A percentile compares a stretch with the other conserved stretches of the same genome.
Evolutionary conservation across 1,140 invertebrate species (phyloP).

Genomic region (Leptopilina boulardi): DNA sequence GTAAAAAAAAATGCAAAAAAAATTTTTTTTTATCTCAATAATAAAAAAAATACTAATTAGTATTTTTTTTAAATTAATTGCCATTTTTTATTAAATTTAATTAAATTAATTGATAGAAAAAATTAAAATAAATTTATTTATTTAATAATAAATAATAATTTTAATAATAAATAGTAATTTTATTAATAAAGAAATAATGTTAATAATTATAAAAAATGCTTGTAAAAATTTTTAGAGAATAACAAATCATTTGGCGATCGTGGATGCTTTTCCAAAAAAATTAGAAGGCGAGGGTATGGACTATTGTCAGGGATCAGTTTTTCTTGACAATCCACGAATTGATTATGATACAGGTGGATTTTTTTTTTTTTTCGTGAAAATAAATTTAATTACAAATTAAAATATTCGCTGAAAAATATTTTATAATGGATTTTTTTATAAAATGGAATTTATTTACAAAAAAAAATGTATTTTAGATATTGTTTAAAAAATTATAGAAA

Average conservation of each 20-base stretch:
- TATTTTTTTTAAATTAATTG: neutral
- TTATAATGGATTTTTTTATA: no score
- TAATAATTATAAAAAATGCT: no score
- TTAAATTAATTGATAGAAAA: neutral
- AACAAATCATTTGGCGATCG: constrained; percentile 77
- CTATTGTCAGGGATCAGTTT: constrained; percentile 76
- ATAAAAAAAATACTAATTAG: neutral
- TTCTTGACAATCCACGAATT: constrained; percentile 75
- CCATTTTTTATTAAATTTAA: no score
- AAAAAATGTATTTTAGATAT: no score
- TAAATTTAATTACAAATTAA: neutral
- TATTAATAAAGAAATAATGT: no score
- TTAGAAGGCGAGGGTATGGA: constrained; percentile 80
- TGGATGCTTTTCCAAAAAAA: constrained; percentile 79
- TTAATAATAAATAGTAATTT: no score
- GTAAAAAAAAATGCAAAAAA: constrained; percentile 60
- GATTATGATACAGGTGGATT: constrained; percentile 75
- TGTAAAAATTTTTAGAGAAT: constrained; percentile 71
- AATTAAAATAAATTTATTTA: no score
- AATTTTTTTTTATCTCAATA: neutral
- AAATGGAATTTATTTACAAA: no score
- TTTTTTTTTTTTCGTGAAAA: neutral
- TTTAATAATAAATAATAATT: no score
- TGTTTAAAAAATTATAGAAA: no score
- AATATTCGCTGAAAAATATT: no score